These are phyloP conservation scores for Drosophila lacicola DNA, from an alignment of 2,888 invertebrate species.

Conservation along the genomic window DNA sequence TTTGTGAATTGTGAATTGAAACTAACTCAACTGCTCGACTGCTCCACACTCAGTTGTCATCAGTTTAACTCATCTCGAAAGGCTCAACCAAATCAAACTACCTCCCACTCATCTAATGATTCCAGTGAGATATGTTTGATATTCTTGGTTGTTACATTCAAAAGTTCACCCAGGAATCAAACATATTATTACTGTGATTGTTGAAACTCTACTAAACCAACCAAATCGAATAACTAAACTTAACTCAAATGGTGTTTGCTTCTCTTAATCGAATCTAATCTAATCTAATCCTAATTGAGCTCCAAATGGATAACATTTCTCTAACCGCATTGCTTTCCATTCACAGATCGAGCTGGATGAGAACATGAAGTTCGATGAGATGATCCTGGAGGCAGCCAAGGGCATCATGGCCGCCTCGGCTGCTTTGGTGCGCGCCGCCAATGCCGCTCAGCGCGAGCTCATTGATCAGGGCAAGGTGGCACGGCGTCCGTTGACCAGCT, in stretches of 20 bases:
- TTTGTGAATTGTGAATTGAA: conserved; percentile 57
- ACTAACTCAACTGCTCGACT: conserved; percentile 50
- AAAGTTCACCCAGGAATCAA: conserved; percentile 98
- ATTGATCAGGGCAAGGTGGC: conserved; percentile 96
- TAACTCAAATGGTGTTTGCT: conserved; percentile 58
- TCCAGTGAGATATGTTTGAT: conserved; percentile 99
- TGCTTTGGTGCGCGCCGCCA: conserved; percentile 97
- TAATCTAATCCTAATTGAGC: neutral
- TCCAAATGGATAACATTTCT: neutral
- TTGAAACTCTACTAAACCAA: conserved; percentile 80
- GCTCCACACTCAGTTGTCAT: conserved; percentile 20
- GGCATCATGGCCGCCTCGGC: conserved; percentile 99
- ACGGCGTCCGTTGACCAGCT: conserved; percentile 92
- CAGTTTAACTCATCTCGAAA: conserved; percentile 36
- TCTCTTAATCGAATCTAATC: neutral
- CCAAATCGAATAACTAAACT: conserved; percentile 13
- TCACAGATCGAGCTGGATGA: conserved; percentile 88
- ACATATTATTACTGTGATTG: conserved; percentile 97
- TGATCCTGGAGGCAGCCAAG: conserved; percentile 99
- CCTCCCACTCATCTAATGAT: conserved; percentile 77
- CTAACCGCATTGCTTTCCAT: neutral
- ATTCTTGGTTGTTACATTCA: conserved; percentile 99
- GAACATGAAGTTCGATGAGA: conserved; percentile 98
- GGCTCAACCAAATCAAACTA: conserved; percentile 25
- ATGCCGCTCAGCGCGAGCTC: conserved; percentile 97